Evolutionary conservation across 2,113 vertebrate species (phyloP), one percentile per base, ranked within the genome.

Genomic region (Amphiprion ocellaris): DNA sequence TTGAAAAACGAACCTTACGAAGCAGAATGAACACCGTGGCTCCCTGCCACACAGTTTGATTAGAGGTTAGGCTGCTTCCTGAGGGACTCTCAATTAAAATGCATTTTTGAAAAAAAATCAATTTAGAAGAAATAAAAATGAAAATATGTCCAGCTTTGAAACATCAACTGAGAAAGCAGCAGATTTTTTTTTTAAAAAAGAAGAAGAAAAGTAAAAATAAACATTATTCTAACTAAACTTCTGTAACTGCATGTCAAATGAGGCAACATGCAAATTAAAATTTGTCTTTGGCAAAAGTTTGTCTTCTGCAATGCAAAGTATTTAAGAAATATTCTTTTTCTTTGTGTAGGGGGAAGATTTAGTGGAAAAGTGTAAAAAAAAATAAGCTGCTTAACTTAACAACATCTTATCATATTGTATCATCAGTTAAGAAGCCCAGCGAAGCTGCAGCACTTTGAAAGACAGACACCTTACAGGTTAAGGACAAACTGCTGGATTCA

Each of bases 401-500:
- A 19, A 52, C 9, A n/a, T 52, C 8, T 21, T 21, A 4, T 21
- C 10, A 24, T 54, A 6, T 55, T 24, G 1, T 55, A 14, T 55
- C 53, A 55, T 26, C 9, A 53, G n/a, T 23, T 15, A 21, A 23
- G 10, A 47, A 50, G 37, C 12, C 14, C 6, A 4, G 1, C 0
- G 19, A 16, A 30, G 26, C 21, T 24, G 17, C 33, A 41, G 37
- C 12, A 16, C 28, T 41, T 49, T 41, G 19, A 46, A 37, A 53
- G 37, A 53, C 4, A 24, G n/a, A 30, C 24, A 58, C 4, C 23
- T 74, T 1, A 15, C 16, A 21, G 71, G 33, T 76, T 56, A 63
- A 58, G 19, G 61, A 63, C 62, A 58, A 14, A 11, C 15, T 16
- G 10, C 47, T 26, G 28, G 41, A 68, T 68, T 78, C 15, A 75